These are phyloP conservation scores for Sphaeridia pumilis DNA, from an alignment of 2,888 invertebrate genomes.

Conservation along the genomic window DNA sequence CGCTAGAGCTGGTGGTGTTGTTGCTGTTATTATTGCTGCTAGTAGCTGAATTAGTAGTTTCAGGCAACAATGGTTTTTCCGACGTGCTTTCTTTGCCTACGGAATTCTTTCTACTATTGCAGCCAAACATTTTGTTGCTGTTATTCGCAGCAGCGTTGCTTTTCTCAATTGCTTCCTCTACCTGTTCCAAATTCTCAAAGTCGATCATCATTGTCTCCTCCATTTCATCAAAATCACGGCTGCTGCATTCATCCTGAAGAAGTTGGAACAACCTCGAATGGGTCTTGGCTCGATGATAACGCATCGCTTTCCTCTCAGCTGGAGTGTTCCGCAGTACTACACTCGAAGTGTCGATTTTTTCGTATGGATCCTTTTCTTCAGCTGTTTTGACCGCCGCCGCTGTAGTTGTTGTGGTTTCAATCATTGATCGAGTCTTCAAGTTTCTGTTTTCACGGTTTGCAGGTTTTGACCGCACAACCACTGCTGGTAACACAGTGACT, in stretches of 20 bases:
- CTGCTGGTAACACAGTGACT: too few species aligned
- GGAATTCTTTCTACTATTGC: not conserved
- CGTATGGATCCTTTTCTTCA: not conserved
- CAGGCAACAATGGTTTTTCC: not conserved
- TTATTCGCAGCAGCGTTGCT: not conserved
- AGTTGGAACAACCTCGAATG: constrained; percentile 58
- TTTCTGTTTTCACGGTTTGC: not conserved
- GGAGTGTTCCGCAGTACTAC: constrained; percentile 27
- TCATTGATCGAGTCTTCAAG: constrained; percentile 13
- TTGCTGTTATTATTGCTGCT: constrained; percentile 9
- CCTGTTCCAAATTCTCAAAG: constrained; percentile 13
- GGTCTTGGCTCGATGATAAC: constrained; percentile 58
- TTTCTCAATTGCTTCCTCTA: constrained; percentile 16
- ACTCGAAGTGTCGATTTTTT: constrained; percentile 11
- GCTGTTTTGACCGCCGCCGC: not conserved
- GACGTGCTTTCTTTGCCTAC: constrained; percentile 1
- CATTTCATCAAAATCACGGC: constrained; percentile 1
- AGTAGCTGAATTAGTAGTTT: constrained; percentile 6
- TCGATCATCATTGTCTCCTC: not conserved
- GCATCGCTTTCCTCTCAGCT: constrained; percentile 45
- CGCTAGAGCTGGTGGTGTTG: too few species aligned
- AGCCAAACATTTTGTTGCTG: too few species aligned
- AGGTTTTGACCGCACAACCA: not conserved
- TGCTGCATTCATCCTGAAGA: constrained; percentile 48
- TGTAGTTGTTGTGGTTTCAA: constrained; percentile 8